Evolutionary conservation across 2,888 invertebrate species (phyloP), one percentile per base, ranked within the genome.

Genomic region (Heliconius sara): DNA sequence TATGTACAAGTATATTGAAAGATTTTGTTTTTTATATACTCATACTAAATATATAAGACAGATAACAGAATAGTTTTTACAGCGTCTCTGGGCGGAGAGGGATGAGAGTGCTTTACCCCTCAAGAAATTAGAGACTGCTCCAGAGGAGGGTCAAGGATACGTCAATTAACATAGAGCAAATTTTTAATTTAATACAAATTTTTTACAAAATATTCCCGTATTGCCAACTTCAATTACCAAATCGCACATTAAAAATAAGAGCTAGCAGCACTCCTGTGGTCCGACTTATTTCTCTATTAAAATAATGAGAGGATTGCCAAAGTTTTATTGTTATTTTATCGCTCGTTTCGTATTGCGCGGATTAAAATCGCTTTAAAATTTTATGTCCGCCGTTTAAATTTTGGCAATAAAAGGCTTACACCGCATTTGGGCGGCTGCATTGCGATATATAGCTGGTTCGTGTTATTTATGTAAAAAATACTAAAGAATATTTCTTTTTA

Each of bases 191-290:
- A 10, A 39, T 39, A 39, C 39, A 10, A 10, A 39, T 39, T 39
- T 39, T 39, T 39, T 1, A 34, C 5, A 39, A 39, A 39, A 39
- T 39, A 39, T 39, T 10, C 39, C 39, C 39, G 47, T 16, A 47
- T 47, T 81, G 84, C 83, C 85, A 79, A 72, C 77, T 80, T 84
- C 82, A 39, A 74, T 63, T 86, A 85, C 86, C 85, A 84, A 84
- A 86, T 88, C 87, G 84, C 84, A 87, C 87, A 86, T 88, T 89
- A 88, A 89, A 88, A 90, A 88, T 91, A 87, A 90, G 84, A 84
- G 82, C 74, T 9, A 22, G 88, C 85, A 83, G 85, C 85, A 86
- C 86, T 85, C 86, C 85, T 85, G 87, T 84, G 81, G 78, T 67
- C 83, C 79, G 79, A 87, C 88, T 87, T 90, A 91, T 89, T 86